Evolutionary conservation across 2,113 vertebrate species (phyloP).

Genomic region (Cathartes aura): DNA sequence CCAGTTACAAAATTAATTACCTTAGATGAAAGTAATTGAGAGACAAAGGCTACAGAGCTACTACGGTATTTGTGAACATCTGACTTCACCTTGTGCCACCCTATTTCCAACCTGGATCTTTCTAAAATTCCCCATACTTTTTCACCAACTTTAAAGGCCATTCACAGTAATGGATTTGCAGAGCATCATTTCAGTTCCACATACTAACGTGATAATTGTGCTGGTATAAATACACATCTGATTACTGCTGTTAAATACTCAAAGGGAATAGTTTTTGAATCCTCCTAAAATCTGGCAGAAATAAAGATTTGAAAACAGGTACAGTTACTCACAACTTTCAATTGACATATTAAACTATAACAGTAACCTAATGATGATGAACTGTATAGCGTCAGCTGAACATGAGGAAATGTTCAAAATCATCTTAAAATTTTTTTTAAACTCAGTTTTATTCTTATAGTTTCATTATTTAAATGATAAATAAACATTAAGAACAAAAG

Average conservation of each 20-base stretch:
- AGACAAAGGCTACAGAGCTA: background rate
- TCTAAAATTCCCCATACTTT: background rate
- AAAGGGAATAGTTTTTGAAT: background rate
- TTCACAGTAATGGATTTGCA: background rate
- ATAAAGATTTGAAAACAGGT: background rate
- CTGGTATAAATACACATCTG: background rate
- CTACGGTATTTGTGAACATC: background rate
- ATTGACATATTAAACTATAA: background rate
- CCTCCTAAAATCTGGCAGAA: background rate
- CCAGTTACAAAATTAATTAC: background rate
- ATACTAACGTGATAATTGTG: background rate
- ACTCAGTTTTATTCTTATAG: background rate
- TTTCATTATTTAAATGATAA: background rate
- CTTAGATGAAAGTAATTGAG: background rate
- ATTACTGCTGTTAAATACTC: background rate
- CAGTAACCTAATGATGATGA: background rate
- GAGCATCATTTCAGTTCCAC: background rate
- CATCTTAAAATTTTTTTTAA: background rate
- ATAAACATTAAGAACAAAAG: background rate
- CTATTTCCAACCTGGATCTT: background rate
- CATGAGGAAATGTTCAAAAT: background rate
- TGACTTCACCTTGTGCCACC: background rate
- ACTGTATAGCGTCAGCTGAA: background rate
- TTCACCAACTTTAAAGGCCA: background rate
- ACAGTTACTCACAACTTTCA: background rate